A percentile compares a stretch with the other conserved stretches of the same genome.
Evolutionary conservation across 2,888 invertebrate genomes (phyloP).

Genomic region (Macaria liturata): DNA sequence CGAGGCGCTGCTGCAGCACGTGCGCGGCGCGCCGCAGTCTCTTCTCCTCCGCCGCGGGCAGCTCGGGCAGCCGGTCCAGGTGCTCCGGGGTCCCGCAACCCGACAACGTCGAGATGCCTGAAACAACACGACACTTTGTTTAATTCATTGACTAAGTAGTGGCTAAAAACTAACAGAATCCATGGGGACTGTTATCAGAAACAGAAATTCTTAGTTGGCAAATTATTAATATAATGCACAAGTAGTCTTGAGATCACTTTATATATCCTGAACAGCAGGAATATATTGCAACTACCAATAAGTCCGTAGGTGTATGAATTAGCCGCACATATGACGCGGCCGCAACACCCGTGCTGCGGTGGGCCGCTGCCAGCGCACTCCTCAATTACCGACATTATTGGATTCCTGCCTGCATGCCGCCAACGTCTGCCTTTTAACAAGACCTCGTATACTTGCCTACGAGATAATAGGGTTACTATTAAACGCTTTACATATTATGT

Average conservation of each 20-base stretch:
- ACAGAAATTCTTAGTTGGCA: too few species aligned
- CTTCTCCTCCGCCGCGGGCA: constrained; percentile 93
- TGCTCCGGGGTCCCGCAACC: constrained; percentile 91
- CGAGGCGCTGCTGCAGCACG: constrained; percentile 91
- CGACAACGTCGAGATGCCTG: constrained; percentile 92
- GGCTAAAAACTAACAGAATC: too few species aligned
- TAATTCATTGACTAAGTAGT: too few species aligned
- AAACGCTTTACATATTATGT: too few species aligned
- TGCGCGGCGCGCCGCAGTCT: constrained; percentile 91
- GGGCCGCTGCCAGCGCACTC: constrained; percentile 1
- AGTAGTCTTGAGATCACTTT: too few species aligned
- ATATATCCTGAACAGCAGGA: too few species aligned
- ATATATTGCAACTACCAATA: too few species aligned
- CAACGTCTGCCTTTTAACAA: neutral
- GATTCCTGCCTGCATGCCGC: constrained; percentile 8
- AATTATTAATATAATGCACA: too few species aligned
- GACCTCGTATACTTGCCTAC: neutral
- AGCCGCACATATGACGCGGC: neutral
- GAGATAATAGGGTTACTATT: too few species aligned
- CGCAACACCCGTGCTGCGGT: constrained; percentile 11
- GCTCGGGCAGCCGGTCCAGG: constrained; percentile 88
- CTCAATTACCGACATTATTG: constrained; percentile 9
- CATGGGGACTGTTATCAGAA: too few species aligned
- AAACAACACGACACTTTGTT: constrained; percentile 15
- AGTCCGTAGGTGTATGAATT: too few species aligned